A percentile compares a stretch with the other conserved stretches of the same genome.
Evolutionary conservation across 2,888 invertebrate species (phyloP).

Genomic region (Chrysotoxum bicinctum): DNA sequence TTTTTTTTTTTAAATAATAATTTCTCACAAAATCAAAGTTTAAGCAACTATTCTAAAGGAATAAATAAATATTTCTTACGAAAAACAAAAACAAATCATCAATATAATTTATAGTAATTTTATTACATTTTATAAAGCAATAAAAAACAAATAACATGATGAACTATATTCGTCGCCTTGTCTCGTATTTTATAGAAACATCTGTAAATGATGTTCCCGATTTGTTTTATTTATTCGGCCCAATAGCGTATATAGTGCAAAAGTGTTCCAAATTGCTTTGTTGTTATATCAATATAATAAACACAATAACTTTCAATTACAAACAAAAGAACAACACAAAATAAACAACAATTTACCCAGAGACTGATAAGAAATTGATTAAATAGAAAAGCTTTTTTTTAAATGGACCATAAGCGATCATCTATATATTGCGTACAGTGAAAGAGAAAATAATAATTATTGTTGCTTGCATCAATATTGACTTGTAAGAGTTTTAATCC

Average conservation of each 20-base stretch:
- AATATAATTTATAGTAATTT: not conserved
- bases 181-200: not conserved
- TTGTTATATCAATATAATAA: not conserved
- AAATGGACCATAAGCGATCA: slow-evolving; percentile 48
- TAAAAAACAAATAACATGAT: not conserved
- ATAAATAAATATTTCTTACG: not conserved
- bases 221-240: not conserved
- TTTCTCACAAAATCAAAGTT: too few species aligned
- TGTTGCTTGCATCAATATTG: not conserved
- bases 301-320: slow-evolving; percentile 24
- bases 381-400: slow-evolving; percentile 44
- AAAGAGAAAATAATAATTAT: not conserved
- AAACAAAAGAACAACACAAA: not conserved
- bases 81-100: not conserved
- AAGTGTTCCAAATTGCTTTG: slow-evolving; percentile 7
- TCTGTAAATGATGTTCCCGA: not conserved
- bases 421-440: slow-evolving; percentile 3
- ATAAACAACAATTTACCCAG: slow-evolving; percentile 40
- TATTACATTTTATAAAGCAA: not conserved
- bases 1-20: too few species aligned
- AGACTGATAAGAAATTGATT: slow-evolving; percentile 60
- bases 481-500: not conserved
- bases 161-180: not conserved
- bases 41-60: not conserved
- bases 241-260: not conserved